Evolutionary conservation across 2,888 invertebrate genomes (phyloP).

Genomic region (Rugalucina vietnamica): DNA sequence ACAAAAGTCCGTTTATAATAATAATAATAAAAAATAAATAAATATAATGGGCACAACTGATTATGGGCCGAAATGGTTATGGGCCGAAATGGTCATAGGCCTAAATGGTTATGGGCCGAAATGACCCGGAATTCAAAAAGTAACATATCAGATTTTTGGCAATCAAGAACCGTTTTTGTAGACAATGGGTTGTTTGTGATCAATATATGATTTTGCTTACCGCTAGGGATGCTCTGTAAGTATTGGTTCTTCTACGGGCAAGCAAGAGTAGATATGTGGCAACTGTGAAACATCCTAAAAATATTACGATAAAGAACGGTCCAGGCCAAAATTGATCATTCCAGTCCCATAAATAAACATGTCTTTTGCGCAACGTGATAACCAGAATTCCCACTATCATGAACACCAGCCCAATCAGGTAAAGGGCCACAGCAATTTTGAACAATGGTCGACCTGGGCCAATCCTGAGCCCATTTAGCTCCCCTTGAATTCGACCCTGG

Average conservation of each 20-base stretch:
- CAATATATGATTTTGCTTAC: no score
- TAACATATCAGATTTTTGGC: no score
- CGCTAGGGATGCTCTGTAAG: constrained; percentile 74
- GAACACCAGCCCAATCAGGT: constrained; percentile 63
- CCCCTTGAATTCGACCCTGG: constrained; percentile 73
- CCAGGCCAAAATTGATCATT: constrained; percentile 76
- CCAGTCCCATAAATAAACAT: constrained; percentile 78
- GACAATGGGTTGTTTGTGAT: no score
- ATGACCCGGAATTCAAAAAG: no score
- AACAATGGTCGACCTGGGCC: constrained; percentile 74
- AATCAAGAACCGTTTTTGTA: no score
- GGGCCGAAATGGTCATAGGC: no score
- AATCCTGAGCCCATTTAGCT: constrained; percentile 73
- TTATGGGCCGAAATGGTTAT: no score
- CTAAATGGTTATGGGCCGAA: no score
- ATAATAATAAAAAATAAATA: no score
- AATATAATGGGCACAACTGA: no score
- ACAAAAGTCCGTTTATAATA: no score
- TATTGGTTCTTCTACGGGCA: constrained; percentile 72
- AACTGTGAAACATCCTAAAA: constrained; percentile 67
- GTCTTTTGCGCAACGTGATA: constrained; percentile 71
- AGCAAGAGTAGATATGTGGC: constrained; percentile 68
- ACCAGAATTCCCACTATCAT: constrained; percentile 72
- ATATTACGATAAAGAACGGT: constrained; percentile 74
- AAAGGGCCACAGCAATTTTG: constrained; percentile 59